Percentiles rank a stretch among this genome's conserved stretches.
Evolutionary conservation across 2,113 vertebrate species (phyloP).

Genomic region (Myanophis thanlyinensis): DNA sequence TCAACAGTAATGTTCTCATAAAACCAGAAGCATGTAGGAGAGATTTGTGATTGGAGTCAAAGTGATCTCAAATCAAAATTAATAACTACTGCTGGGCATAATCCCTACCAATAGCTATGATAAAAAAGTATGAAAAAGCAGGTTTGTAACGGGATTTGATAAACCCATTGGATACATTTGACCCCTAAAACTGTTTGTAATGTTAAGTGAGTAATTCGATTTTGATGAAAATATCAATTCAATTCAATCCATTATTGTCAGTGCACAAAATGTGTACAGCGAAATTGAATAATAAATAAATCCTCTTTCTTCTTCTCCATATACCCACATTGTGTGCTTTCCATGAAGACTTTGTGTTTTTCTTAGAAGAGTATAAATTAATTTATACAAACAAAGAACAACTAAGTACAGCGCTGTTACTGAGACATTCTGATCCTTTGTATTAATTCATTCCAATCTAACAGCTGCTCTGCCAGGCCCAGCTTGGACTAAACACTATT

Average conservation of each 20-base stretch:
- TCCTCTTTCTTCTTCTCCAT: neutral
- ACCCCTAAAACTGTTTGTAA: neutral
- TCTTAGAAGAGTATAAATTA: neutral
- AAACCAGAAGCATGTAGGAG: neutral
- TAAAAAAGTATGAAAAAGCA: neutral
- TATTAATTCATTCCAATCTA: neutral
- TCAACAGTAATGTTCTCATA: neutral
- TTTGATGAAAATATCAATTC: neutral
- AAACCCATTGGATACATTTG: neutral
- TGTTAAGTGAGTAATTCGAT: neutral
- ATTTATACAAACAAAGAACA: neutral
- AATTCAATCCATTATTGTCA: no score
- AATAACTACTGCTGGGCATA: neutral
- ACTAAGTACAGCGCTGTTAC: neutral
- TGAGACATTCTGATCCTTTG: neutral
- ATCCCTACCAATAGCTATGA: neutral
- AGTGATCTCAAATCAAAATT: neutral
- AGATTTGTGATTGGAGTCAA: neutral
- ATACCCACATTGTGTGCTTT: neutral
- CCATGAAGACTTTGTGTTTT: neutral
- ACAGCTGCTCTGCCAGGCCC: neutral
- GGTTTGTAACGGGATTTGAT: neutral
- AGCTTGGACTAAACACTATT: neutral
- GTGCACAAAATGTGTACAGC: no score
- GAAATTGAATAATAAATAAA: no score